phyloP scores from a whole-genome alignment of 2,113 vertebrate species.

The Stigmatopora nigra region DNA sequence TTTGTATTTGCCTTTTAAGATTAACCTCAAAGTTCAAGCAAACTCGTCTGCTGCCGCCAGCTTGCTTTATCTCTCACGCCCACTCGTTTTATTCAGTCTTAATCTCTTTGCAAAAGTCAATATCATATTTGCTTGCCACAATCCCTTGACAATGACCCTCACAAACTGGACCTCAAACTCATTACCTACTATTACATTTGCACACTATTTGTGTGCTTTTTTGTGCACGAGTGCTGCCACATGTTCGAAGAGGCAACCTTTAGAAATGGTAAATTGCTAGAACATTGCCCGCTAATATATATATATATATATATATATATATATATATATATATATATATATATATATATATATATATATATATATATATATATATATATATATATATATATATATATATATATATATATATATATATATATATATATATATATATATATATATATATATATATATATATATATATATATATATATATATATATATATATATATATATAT shows the following conservation, averaged over 20 bases:
- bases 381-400: too few relatives aligned
- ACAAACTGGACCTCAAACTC: conserved; percentile 40
- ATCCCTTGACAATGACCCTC: conserved; percentile 45
- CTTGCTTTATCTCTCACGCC: conserved; percentile 36
- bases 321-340: too few relatives aligned
- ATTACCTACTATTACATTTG: conserved; percentile 56
- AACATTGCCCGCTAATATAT: conserved; percentile 2
- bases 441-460: too few relatives aligned
- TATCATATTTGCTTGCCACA: conserved; percentile 46
- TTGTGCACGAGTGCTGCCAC: conserved; percentile 6
- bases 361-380: too few relatives aligned
- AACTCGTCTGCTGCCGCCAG: conserved; percentile 24
- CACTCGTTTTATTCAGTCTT: conserved; percentile 50
- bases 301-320: background rate
- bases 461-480: too few relatives aligned
- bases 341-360: too few relatives aligned
- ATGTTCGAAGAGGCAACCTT: background rate
- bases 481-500: too few relatives aligned
- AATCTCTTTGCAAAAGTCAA: conserved; percentile 66
- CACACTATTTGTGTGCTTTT: conserved; percentile 17
- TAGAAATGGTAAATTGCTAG: conserved; percentile 2
- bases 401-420: too few relatives aligned
- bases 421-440: too few relatives aligned
- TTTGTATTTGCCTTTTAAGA: conserved; percentile 35
- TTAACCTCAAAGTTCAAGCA: conserved; percentile 25